Conservation (phyloP, 2,797 vertebrate genomes). For the Scomberomorus guttatus region DNA sequence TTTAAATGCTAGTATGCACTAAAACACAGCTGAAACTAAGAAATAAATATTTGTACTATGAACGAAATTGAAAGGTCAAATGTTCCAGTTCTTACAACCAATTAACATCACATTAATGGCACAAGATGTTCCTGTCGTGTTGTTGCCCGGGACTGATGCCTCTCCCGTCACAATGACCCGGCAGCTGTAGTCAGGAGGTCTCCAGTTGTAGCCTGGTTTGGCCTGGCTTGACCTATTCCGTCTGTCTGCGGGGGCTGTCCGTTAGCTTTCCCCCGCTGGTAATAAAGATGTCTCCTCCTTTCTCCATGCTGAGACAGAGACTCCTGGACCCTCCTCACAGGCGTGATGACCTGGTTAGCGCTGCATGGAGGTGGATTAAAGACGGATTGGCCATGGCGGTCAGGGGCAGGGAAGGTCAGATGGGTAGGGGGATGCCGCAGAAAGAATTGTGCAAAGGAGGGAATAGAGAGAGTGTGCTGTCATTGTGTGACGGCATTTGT, state of each 20-base stretch:
- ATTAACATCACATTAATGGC: constrained; percentile 44
- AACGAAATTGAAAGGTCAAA: constrained; percentile 29
- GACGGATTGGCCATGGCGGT: constrained; percentile 80
- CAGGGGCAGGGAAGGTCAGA: constrained; percentile 74
- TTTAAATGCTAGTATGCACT: background rate
- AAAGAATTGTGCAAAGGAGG: constrained; percentile 42
- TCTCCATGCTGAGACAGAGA: constrained; percentile 76
- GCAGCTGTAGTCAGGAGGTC: constrained; percentile 60
- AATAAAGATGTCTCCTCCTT: constrained; percentile 87
- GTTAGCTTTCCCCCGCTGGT: constrained; percentile 72
- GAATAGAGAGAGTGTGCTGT: constrained; percentile 58
- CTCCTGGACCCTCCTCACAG: constrained; percentile 75
- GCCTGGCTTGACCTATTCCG: constrained; percentile 67
- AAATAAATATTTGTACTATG: background rate
- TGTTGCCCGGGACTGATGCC: constrained; percentile 25
- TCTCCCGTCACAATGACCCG: constrained; percentile 50
- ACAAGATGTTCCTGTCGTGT: constrained; percentile 28
- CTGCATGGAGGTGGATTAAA: constrained; percentile 86
- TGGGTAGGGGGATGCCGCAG: constrained; percentile 58
- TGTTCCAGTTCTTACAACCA: constrained; percentile 32
- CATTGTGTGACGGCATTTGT: constrained; percentile 71
- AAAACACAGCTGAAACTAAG: too few species aligned
- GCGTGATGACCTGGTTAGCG: constrained; percentile 85
- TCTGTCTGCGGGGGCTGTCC: constrained; percentile 51
- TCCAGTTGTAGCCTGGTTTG: constrained; percentile 51